Evolutionary conservation across 2,888 invertebrate species (phyloP).

Genomic region (Nematopogon swammerdamellus): DNA sequence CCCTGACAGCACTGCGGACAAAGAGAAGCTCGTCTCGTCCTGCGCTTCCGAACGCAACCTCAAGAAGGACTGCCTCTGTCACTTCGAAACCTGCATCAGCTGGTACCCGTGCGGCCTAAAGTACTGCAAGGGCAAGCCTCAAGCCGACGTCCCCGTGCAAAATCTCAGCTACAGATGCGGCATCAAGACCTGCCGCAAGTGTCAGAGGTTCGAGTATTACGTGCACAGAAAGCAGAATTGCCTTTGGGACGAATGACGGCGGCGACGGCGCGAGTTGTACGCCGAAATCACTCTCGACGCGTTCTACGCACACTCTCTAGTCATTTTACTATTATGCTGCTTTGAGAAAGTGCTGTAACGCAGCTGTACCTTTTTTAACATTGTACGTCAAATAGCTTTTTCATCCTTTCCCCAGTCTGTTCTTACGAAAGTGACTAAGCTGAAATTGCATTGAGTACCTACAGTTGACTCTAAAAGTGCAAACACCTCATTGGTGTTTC

Average conservation of each 20-base stretch:
- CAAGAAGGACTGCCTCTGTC: constrained; percentile 78
- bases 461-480: too few species aligned
- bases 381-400: too few species aligned
- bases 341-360: too few species aligned
- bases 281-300: neutral
- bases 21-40: constrained; percentile 33
- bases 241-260: constrained; percentile 73
- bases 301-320: too few species aligned
- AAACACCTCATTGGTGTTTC: too few species aligned
- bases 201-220: constrained; percentile 84
- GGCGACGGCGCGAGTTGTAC: neutral
- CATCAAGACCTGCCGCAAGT: constrained; percentile 91
- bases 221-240: constrained; percentile 80
- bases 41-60: constrained; percentile 68
- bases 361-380: too few species aligned
- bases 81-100: constrained; percentile 82
- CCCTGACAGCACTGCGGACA: constrained; percentile 25
- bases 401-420: too few species aligned
- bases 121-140: constrained; percentile 84
- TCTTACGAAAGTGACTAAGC: too few species aligned
- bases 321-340: too few species aligned
- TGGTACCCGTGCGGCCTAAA: constrained; percentile 97
- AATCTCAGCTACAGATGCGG: constrained; percentile 82
- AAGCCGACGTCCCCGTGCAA: constrained; percentile 29
- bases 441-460: too few species aligned